Evolutionary conservation across 2,888 invertebrate species (phyloP).

Genomic region (Philereme transversata): DNA sequence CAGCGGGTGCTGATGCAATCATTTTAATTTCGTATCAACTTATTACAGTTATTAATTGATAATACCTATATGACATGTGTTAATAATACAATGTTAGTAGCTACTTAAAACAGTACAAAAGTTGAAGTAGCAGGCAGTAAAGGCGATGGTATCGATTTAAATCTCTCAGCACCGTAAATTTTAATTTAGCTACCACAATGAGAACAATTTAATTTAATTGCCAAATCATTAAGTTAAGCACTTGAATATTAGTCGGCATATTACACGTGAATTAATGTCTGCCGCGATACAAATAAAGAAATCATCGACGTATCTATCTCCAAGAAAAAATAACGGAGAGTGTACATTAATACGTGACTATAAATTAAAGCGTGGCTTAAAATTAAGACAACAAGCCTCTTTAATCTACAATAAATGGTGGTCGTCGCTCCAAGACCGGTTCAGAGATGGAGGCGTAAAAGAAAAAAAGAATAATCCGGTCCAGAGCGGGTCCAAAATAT

Average conservation of each 20-base stretch:
- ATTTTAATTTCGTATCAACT: conserved; percentile 19
- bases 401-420: conserved; percentile 85
- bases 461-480: conserved; percentile 81
- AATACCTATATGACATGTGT: not conserved
- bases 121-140: conserved; percentile 39
- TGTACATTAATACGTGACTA: conserved; percentile 77
- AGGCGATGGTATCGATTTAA: conserved; percentile 60
- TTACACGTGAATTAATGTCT: conserved; percentile 72
- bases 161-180: conserved; percentile 73
- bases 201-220: conserved; percentile 83
- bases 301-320: conserved; percentile 74
- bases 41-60: conserved; percentile 7
- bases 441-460: conserved; percentile 78
- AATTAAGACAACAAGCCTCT: conserved; percentile 85
- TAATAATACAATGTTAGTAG: not conserved
- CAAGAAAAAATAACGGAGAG: conserved; percentile 74
- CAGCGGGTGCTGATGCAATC: conserved; percentile 29
- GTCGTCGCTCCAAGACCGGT: conserved; percentile 80
- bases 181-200: conserved; percentile 81
- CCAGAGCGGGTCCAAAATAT: conserved; percentile 83
- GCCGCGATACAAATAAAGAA: conserved; percentile 70
- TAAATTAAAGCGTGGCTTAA: conserved; percentile 83
- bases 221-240: conserved; percentile 83
- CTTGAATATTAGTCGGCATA: conserved; percentile 79
- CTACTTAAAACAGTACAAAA: conserved; percentile 34